Base-by-base conservation (phyloP, 2,797 vertebrate species). In the Anniella stebbinsi region DNA sequence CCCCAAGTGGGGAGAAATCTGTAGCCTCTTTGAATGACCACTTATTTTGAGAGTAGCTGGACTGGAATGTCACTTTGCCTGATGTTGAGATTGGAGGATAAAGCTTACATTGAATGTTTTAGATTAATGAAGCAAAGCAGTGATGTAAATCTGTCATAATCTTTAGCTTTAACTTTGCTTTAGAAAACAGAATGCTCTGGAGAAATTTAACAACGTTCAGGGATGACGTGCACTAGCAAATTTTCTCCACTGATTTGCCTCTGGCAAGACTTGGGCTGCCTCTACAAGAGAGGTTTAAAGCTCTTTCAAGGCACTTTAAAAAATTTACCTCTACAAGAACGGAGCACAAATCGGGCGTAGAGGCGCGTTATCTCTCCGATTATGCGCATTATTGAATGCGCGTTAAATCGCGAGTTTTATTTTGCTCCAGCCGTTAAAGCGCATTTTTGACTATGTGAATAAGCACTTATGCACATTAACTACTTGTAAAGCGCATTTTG, bases 121-220 rank as follows among this genome's bases (percentile, higher is more conserved):
- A 54, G 73, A 85, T 76, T 85, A 78, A 85, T 78, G 66, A 73
- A 89, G 11, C 73, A 70, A 84, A 89, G 48, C 88, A 85, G 6
- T 30, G 11, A 3, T 85, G 33, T 33, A 28, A 76, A 69, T 67
- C 48, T 60, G n/a, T 84, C 41, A 66, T 67, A 76, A 51, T 69
- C 41, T 78, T 78, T 48, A 69, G 10, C 6, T 84, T 69, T 78
- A 78, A 54, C 18, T 54, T 84, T 70, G 36, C 45, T 70, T 78
- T 75, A 60, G 60, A 77, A 82, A 69, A 78, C 12, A 33, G 60
- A 17, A 7, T 67, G 8, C 4, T 77, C 15, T 33, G 33, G 54
- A 77, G 38, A 30, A 87, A 87, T 66, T 45, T 2, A 28, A 63
- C 51, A 33, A n/a, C 2, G 67, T 87, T 66, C 41, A 76, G 73